These are phyloP conservation scores for Dipodomys spectabilis DNA, from an alignment of 2,113 vertebrate species.

Conservation along the genomic window DNA sequence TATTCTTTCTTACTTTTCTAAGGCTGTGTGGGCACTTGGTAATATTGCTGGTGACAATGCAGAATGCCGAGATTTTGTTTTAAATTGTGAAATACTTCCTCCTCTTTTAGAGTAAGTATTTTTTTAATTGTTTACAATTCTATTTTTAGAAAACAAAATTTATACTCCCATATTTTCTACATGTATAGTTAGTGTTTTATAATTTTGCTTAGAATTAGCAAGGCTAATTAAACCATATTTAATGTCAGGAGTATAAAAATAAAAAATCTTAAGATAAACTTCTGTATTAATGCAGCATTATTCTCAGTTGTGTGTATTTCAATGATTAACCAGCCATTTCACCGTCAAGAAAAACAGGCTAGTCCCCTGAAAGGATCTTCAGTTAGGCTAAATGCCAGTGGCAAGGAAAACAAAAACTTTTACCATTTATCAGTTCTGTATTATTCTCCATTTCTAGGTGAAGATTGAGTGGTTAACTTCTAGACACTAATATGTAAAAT, in stretches of 20 bases:
- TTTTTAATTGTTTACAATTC: background rate
- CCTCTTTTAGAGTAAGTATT: conserved; percentile 94
- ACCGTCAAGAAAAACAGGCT: too few species aligned
- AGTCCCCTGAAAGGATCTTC: background rate
- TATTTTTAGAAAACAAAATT: conserved; percentile 37
- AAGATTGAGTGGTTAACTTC: conserved; percentile 10
- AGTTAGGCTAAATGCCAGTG: background rate
- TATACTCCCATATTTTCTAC: conserved; percentile 16
- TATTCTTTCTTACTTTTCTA: conserved; percentile 71
- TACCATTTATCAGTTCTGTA: background rate
- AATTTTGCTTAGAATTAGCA: conserved; percentile 21
- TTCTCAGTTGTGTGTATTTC: too few species aligned
- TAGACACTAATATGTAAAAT: background rate
- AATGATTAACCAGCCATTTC: too few species aligned
- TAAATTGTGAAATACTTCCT: conserved; percentile 94
- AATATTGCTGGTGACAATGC: conserved; percentile 97
- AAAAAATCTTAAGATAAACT: background rate
- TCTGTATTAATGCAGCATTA: too few species aligned
- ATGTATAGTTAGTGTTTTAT: conserved; percentile 15
- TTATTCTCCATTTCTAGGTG: background rate
- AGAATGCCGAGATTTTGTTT: conserved; percentile 96
- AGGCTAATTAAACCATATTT: background rate
- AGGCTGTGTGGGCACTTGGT: conserved; percentile 97
- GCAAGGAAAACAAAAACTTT: background rate
- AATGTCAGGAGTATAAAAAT: too few species aligned